These are phyloP conservation scores for Arothron firmamentum DNA, from an alignment of 2,113 vertebrate species.

Conservation along the genomic window DNA sequence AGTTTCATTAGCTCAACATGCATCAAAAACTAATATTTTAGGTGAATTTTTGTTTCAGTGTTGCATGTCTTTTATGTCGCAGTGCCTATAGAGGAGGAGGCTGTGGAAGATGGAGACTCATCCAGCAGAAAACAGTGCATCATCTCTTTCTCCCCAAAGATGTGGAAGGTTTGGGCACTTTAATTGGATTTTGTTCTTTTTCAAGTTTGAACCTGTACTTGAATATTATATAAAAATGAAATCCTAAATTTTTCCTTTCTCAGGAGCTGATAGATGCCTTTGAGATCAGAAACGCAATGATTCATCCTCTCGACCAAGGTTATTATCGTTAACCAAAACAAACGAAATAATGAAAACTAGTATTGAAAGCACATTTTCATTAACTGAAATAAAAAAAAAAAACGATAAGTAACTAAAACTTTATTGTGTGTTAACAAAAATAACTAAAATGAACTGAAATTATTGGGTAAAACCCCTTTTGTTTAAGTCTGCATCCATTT, in stretches of 20 bases:
- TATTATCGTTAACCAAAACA: no score
- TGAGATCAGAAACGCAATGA: conserved; percentile 68
- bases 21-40: not conserved
- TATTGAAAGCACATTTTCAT: no score
- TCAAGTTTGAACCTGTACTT: not conserved
- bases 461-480: no score
- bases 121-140: conserved; percentile 69
- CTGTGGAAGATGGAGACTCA: conserved; percentile 48
- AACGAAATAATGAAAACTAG: no score
- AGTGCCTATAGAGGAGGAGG: conserved; percentile 70
- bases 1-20: not conserved
- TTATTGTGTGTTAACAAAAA: no score
- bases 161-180: conserved; percentile 58
- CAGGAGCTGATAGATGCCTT: conserved; percentile 70
- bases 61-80: conserved; percentile 12
- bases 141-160: conserved; percentile 62
- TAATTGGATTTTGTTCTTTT: not conserved
- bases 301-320: conserved; percentile 32
- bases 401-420: no score
- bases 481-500: no score
- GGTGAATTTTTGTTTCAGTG: not conserved
- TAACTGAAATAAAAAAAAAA: no score
- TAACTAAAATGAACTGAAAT: no score
- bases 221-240: not conserved
- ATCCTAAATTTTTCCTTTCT: not conserved